Evolutionary conservation across 2,888 invertebrate genomes (phyloP).

Genomic region (Caenorhabditis angaria): DNA sequence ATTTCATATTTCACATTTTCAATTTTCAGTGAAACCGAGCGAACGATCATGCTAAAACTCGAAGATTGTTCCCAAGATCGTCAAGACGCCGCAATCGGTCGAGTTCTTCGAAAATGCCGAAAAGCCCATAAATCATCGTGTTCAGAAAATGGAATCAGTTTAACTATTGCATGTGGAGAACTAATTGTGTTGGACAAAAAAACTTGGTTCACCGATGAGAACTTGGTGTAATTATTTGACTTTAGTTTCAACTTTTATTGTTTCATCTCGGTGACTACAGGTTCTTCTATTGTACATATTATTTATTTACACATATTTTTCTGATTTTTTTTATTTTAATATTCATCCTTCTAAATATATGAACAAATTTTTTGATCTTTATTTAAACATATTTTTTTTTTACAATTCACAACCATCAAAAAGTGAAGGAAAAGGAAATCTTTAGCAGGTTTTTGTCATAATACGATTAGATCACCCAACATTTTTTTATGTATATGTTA

Average conservation of each 20-base stretch:
- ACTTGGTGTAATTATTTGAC: background rate
- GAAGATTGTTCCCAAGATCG: conserved; percentile 42
- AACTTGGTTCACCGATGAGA: conserved; percentile 44
- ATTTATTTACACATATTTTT: too few relatives aligned
- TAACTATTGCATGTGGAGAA: conserved; percentile 23
- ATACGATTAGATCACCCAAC: background rate
- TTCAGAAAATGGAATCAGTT: conserved; percentile 15
- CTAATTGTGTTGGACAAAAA: conserved; percentile 35
- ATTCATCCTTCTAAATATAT: background rate
- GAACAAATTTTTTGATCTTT: background rate
- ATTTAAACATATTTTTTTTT: too few relatives aligned
- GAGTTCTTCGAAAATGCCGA: conserved; percentile 34
- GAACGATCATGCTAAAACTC: conserved; percentile 37
- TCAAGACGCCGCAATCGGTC: conserved; percentile 45
- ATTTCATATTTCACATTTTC: background rate
- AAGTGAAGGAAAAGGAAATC: background rate
- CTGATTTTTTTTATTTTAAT: too few relatives aligned
- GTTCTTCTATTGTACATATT: background rate
- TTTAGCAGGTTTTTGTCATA: background rate
- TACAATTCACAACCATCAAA: too few relatives aligned
- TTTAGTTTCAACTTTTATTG: background rate
- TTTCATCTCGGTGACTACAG: background rate
- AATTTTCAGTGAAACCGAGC: conserved; percentile 22
- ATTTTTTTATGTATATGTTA: background rate
- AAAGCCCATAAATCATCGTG: conserved; percentile 28